Conservation (phyloP, 2,888 invertebrate species). For the Hypolimnas misippus region DNA sequence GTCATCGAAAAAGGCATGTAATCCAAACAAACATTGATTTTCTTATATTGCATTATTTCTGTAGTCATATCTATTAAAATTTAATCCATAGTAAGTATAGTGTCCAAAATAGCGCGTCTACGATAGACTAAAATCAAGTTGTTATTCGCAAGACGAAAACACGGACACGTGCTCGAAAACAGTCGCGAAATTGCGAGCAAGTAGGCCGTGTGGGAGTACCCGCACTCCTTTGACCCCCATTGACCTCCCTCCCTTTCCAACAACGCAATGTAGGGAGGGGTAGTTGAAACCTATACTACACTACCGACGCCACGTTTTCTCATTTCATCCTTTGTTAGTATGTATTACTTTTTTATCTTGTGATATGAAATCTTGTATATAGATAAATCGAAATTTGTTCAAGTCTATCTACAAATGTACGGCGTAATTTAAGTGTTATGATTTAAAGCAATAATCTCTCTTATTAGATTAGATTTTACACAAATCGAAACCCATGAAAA, state of each 20-base stretch:
- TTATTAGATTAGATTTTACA: no score
- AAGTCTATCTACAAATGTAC: not conserved
- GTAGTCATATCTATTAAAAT: no score
- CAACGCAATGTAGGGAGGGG: constrained; percentile 1
- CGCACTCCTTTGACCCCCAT: constrained; percentile 59
- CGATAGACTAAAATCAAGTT: no score
- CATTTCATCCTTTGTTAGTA: not conserved
- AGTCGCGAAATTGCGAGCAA: constrained; percentile 63
- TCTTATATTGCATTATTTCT: no score
- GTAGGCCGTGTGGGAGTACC: constrained; percentile 53
- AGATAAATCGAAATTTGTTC: not conserved
- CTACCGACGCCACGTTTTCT: not conserved
- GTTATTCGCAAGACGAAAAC: constrained; percentile 29
- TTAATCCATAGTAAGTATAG: no score
- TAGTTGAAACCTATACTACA: no score
- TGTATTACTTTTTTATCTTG: not conserved
- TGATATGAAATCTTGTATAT: not conserved
- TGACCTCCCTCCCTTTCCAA: constrained; percentile 56
- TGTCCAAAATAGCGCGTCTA: no score
- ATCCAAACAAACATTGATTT: no score
- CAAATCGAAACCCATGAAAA: not conserved
- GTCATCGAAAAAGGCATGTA: no score
- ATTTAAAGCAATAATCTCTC: no score
- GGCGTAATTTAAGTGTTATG: not conserved
- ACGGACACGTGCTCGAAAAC: constrained; percentile 58